A percentile compares a stretch with the other conserved stretches of the same genome.
Conservation (phyloP, 2,888 invertebrate genomes). For the Drosophila neonasuta region DNA sequence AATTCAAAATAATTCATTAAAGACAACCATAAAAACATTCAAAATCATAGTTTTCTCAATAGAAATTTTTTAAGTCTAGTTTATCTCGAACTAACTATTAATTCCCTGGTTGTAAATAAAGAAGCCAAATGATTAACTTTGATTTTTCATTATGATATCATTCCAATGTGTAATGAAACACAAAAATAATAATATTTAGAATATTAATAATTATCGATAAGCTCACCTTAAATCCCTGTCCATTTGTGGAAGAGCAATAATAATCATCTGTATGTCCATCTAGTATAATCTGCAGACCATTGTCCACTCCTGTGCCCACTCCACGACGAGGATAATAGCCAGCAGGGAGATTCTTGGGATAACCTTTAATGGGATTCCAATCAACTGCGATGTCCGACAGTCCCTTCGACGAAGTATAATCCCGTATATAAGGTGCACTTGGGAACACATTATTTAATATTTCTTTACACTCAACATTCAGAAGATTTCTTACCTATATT, state of each 20-base stretch:
- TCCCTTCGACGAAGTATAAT: constrained; percentile 68
- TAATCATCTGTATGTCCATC: constrained; percentile 89
- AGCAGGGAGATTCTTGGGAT: constrained; percentile 83
- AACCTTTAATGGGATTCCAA: constrained; percentile 90
- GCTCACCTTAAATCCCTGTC: constrained; percentile 82
- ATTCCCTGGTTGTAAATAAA: no score
- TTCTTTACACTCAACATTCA: no score
- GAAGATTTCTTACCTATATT: constrained; percentile 76
- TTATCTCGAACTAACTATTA: no score
- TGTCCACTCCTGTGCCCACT: constrained; percentile 85
- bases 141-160: no score
- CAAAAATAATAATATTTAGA: no score
- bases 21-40: no score
- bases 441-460: neutral
- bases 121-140: no score
- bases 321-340: constrained; percentile 84
- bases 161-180: no score
- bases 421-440: constrained; percentile 61
- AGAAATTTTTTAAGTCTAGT: no score
- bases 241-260: constrained; percentile 90
- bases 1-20: no score
- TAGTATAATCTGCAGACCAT: constrained; percentile 87
- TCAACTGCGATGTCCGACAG: constrained; percentile 82
- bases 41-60: no score
- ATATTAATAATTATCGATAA: no score